Conservation (phyloP, 2,888 invertebrate species). For the Drosophila histrio region DNA sequence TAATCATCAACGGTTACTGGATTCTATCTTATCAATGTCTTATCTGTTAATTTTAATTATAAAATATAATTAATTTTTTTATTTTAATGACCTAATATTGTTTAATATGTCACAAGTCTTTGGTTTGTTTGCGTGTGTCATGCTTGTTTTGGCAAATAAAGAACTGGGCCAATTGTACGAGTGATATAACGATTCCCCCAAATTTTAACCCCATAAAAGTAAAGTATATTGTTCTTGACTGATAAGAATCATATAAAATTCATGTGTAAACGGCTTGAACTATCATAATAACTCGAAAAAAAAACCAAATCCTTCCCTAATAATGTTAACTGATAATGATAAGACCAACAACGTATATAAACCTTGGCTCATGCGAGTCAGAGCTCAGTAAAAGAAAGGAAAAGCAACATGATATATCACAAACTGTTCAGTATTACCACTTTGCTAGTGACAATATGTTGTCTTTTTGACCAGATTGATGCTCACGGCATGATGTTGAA, state of each 20-base stretch:
- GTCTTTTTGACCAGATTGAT: constrained; percentile 18
- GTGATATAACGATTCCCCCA: constrained; percentile 29
- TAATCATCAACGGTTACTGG: too few relatives aligned
- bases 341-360: constrained; percentile 61
- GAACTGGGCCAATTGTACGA: neutral
- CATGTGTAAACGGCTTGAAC: constrained; percentile 15
- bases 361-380: neutral
- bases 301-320: constrained; percentile 36
- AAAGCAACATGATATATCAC: constrained; percentile 31
- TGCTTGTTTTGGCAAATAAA: constrained; percentile 32
- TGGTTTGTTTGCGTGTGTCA: constrained; percentile 39
- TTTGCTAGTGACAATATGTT: neutral
- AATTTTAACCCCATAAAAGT: constrained; percentile 41
- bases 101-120: constrained; percentile 15
- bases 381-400: constrained; percentile 31
- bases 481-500: constrained; percentile 86
- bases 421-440: constrained; percentile 8
- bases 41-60: neutral
- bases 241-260: constrained; percentile 28
- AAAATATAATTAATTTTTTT: neutral
- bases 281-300: constrained; percentile 19
- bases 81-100: constrained; percentile 23
- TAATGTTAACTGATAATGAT: constrained; percentile 33
- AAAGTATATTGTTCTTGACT: constrained; percentile 13
- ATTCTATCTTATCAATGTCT: neutral